Conservation (phyloP, 2,888 invertebrate species). For the Leucophenga montana region DNA sequence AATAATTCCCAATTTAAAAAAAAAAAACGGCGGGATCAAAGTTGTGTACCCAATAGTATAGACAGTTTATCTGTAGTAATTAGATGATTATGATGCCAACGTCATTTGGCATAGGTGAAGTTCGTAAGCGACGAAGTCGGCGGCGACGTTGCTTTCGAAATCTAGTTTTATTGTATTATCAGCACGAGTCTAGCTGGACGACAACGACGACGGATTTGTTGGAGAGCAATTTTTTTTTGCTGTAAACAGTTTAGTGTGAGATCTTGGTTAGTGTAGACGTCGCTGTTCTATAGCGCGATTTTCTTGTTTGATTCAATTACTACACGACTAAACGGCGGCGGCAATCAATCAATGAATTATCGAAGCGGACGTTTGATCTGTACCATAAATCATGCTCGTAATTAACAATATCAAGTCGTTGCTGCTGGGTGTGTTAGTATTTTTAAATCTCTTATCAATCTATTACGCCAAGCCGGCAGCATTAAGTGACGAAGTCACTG, state of each 20-base stretch:
- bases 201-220: slow-evolving; percentile 33
- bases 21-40: too few relatives aligned
- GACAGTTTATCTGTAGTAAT: slow-evolving; percentile 40
- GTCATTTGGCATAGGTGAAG: slow-evolving; percentile 50
- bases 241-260: slow-evolving; percentile 6
- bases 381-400: slow-evolving; percentile 42
- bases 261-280: not conserved
- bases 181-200: slow-evolving; percentile 26
- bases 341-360: slow-evolving; percentile 24
- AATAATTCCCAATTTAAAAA: too few relatives aligned
- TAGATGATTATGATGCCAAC: slow-evolving; percentile 32
- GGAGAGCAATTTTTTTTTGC: not conserved
- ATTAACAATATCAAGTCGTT: slow-evolving; percentile 29
- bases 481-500: not conserved
- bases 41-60: too few relatives aligned
- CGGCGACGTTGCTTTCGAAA: not conserved
- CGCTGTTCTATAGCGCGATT: slow-evolving; percentile 42
- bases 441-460: slow-evolving; percentile 29
- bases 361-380: slow-evolving; percentile 12
- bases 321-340: slow-evolving; percentile 45
- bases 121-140: slow-evolving; percentile 30
- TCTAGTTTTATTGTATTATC: slow-evolving; percentile 22
- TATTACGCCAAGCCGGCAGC: slow-evolving; percentile 39
- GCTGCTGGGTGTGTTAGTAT: slow-evolving; percentile 13
- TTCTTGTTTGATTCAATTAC: slow-evolving; percentile 30